These are phyloP conservation scores for Oreochromis grahami DNA, from an alignment of 2,797 vertebrate species.

Conservation along the genomic window DNA sequence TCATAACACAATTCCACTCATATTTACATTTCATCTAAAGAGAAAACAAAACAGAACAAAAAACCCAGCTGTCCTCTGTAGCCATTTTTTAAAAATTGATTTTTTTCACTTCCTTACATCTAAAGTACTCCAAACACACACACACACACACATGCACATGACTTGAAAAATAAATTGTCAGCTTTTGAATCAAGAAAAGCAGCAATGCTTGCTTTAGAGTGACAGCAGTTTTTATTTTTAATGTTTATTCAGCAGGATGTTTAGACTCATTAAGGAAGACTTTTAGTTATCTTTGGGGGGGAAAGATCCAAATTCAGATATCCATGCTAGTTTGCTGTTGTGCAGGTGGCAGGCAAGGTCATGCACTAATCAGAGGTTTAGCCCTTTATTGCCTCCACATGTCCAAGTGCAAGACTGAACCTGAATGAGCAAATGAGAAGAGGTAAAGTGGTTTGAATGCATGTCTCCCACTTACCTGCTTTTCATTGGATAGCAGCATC, in stretches of 20 bases:
- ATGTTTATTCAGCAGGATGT: neutral
- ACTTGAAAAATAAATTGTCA: neutral
- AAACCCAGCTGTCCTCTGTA: neutral
- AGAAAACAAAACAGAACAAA: neutral
- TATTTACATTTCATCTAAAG: neutral
- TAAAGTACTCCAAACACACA: neutral
- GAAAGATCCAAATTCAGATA: neutral
- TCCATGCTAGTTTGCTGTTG: neutral
- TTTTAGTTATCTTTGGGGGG: neutral
- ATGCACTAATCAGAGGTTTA: neutral
- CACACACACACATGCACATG: neutral
- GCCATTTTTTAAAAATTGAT: fast-evolving
- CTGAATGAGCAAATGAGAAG: neutral
- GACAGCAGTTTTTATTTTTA: neutral
- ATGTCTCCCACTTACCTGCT: neutral
- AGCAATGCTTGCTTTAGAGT: neutral
- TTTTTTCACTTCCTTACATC: neutral
- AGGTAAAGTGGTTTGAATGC: neutral
- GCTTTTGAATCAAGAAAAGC: neutral
- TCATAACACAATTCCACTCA: neutral
- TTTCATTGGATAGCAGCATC: neutral
- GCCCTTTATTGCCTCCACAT: neutral
- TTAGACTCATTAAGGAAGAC: neutral
- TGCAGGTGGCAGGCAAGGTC: neutral
- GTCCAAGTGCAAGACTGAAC: neutral